Base-by-base conservation (phyloP, 1,140 invertebrate genomes). In the Anagrus nilaparvatae region DNA sequence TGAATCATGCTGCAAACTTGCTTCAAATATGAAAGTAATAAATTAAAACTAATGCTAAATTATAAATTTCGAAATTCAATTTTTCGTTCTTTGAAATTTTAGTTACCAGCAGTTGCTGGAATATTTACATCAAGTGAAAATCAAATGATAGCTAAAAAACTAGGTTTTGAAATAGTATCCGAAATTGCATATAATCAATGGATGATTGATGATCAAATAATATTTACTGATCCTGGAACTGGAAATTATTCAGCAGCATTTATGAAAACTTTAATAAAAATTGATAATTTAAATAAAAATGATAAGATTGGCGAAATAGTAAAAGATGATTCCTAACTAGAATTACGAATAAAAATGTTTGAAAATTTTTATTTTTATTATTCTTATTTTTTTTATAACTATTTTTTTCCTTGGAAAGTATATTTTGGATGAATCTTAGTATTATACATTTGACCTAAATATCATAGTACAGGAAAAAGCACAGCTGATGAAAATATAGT, bases 241-340 rank as follows among this genome's bases (percentile, higher is more conserved):
- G 74, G 73, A 3, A 78, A 78, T 56, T 74, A 74, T 40, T 71
- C 74, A 3, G 74, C 69, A 14, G 71, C 74, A 5, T 54, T 78
- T n/a, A 77, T 79, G 75, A 71, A n/a, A n/a, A n/a, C n/a, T n/a
- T n/a, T n/a, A n/a, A n/a, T n/a, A n/a, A n/a, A n/a, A n/a, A n/a
- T n/a, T n/a, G n/a, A n/a, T n/a, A n/a, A n/a, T n/a, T n/a, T n/a
- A n/a, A n/a, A n/a, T n/a, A n/a, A n/a, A n/a, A n/a, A n/a, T n/a
- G n/a, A n/a, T n/a, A n/a, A n/a, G n/a, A n/a, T n/a, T n/a, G n/a
- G n/a, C n/a, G n/a, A n/a, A n/a, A n/a, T n/a, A n/a, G n/a, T n/a
- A n/a, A n/a, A n/a, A n/a, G n/a, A n/a, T n/a, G n/a, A n/a, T n/a
- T n/a, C n/a, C n/a, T n/a, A n/a, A n/a, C n/a, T n/a, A n/a, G n/a